Base-by-base conservation (phyloP, 2,113 vertebrate species). In the Amphiprion percula region DNA sequence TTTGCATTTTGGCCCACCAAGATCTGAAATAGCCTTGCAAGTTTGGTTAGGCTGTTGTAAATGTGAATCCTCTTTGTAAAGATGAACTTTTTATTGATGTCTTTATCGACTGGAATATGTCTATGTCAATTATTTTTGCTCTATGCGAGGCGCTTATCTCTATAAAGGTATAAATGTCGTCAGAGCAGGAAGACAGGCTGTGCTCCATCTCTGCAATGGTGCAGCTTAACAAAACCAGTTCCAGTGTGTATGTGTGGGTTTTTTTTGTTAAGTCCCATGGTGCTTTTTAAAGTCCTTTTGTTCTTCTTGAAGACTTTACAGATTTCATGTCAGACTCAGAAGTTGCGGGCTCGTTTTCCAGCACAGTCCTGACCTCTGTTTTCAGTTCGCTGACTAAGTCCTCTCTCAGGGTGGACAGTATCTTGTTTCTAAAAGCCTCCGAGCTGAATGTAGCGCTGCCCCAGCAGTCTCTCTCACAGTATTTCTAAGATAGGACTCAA, bases 61-160 rank as follows among this genome's bases (percentile, higher is more conserved):
- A 19, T 30, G 9, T 46, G 23, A 14, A 44, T n/a, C 17, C 23
- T 56, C 1, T 53, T 68, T 56, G 19, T 41, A n/a, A 63, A 69
- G 33, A 46, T 23, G 10, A 3, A 33, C 17, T 5, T 52, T 64
- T 59, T 55, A 61, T 28, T 12, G 58, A 77, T 69, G 67, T 52
- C 11, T 68, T 56, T 66, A 79, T 79, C 79, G 52, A 85, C 26
- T 63, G 5, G 52, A 19, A 46, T 49, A 23, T 61, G 55, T 44
- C 2, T 44, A 14, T 44, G 12, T 44, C 64, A 68, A 77, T 85
- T 77, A 23, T 77, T 80, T 58, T 39, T 10, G 49, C 37, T 64
- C 50, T 47, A 64, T 53, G 49, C 68, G 37, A 52, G 12, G 23
- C 39, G 60, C 55, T 49, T 68, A 69, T 28, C 17, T 65, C 11